Conservation (phyloP, 2,888 invertebrate genomes). For the Oscheius sp. region DNA sequence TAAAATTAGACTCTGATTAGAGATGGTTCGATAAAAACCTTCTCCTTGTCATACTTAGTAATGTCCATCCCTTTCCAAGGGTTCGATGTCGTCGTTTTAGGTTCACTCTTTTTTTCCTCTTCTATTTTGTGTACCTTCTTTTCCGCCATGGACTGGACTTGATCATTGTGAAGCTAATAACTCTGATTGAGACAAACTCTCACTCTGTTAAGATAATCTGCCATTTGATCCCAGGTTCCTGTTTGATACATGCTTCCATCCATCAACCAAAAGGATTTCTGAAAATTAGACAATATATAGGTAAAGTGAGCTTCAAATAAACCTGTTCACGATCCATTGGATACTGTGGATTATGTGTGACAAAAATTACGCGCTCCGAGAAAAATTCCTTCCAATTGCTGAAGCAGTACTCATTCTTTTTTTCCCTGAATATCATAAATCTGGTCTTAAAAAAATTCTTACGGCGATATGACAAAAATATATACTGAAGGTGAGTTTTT, state of each 20-base stretch:
- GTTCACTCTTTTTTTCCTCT: no score
- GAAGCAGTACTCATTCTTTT: background rate
- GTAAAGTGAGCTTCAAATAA: no score
- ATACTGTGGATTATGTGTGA: background rate
- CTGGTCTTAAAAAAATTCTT: background rate
- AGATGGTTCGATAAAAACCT: background rate
- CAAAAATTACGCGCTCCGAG: background rate
- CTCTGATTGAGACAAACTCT: no score
- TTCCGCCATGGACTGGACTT: no score
- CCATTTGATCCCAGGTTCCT: background rate
- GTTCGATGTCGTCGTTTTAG: no score
- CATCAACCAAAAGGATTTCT: slow-evolving; percentile 4
- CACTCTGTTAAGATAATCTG: background rate
- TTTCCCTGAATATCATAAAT: background rate
- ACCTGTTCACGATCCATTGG: background rate
- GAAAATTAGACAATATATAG: background rate
- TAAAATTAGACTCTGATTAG: background rate
- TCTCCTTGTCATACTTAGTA: background rate
- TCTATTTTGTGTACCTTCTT: no score
- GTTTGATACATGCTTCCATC: background rate
- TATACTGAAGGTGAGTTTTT: background rate
- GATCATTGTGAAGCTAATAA: no score
- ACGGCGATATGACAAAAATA: slow-evolving; percentile 1
- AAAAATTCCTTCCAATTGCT: background rate
- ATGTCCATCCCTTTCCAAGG: background rate